These are phyloP conservation scores for Cosmorhoe ocellata DNA, from an alignment of 2,888 invertebrate species.

Conservation along the genomic window DNA sequence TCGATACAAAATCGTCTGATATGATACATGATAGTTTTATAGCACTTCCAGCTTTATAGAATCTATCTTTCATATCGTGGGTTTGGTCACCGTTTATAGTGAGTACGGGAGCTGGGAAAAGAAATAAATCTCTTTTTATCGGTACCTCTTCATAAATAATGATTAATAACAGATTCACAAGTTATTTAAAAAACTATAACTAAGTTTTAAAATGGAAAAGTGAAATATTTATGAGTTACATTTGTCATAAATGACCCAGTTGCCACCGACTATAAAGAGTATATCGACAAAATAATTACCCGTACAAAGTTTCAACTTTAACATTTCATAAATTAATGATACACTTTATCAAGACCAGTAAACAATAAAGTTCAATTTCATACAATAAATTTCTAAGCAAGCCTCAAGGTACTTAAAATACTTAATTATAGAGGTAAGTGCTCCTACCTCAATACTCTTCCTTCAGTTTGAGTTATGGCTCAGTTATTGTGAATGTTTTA, in stretches of 20 bases:
- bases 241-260: no score
- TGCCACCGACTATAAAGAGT: no score
- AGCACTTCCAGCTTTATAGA: conserved; percentile 88
- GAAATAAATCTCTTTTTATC: no score
- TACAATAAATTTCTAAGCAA: background rate
- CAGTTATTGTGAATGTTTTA: background rate
- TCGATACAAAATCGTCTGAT: conserved; percentile 67
- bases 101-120: conserved; percentile 85
- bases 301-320: no score
- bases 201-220: no score
- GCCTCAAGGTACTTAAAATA: background rate
- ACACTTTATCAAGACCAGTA: no score
- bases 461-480: background rate
- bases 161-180: no score
- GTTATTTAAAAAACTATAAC: no score
- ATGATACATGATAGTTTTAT: conserved; percentile 86
- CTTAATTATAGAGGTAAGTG: background rate
- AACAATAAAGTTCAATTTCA: background rate
- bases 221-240: no score
- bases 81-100: conserved; percentile 87
- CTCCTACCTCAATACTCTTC: conserved; percentile 2
- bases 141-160: no score
- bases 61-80: conserved; percentile 86
- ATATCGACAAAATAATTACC: no score
- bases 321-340: no score